Base-by-base conservation (phyloP, 2,888 invertebrate species). In the Neoscelio sp. region DNA sequence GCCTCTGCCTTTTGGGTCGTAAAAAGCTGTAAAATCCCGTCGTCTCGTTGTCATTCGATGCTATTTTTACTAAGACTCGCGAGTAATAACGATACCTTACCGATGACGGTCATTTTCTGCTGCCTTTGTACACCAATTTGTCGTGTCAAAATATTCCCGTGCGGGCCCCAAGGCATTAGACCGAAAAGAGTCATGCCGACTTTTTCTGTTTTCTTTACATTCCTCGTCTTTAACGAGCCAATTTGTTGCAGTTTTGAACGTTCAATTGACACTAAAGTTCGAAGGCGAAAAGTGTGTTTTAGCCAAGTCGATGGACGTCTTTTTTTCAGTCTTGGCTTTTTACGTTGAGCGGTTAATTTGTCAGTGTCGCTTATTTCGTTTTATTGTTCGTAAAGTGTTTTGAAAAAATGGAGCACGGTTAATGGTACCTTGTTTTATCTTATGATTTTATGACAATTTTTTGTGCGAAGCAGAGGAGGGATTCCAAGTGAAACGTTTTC, bases 21-120 rank as follows among this genome's bases (percentile, higher is more conserved):
- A n/a, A n/a, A n/a, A n/a, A n/a, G n/a, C 67, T 26, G 38, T 18
- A 28, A 50, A 58, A 52, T 67, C 40, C 35, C 67, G 71, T 71
- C 52, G 58, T 17, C 56, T 42, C 40, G 42, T 70, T 70, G 70
- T 70, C 70, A 50, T 60, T 62, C 48, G 62, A 52, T 10, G 30
- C 54, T 13, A 7, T 56, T 35, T 38, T 33, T 10, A 2, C 35
- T 15, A 2, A 5, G 44, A n/a, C 30, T 4, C 6, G 38, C 20
- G 13, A 26, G 48, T 18, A 62, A 71, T 33, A 26, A 56, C 60
- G 62, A 54, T 50, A 42, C 48, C 71, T 28, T 38, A 23, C 62
- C 62, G 79, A 82, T 80, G 78, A 82, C 81, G 78, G 82, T 82
- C 76, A 84, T 82, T 82, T 83, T n/a, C 26, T 50, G 48, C 33